phyloP scores from a whole-genome alignment of 2,888 invertebrate genomes.

The Drosophila robusta region DNA sequence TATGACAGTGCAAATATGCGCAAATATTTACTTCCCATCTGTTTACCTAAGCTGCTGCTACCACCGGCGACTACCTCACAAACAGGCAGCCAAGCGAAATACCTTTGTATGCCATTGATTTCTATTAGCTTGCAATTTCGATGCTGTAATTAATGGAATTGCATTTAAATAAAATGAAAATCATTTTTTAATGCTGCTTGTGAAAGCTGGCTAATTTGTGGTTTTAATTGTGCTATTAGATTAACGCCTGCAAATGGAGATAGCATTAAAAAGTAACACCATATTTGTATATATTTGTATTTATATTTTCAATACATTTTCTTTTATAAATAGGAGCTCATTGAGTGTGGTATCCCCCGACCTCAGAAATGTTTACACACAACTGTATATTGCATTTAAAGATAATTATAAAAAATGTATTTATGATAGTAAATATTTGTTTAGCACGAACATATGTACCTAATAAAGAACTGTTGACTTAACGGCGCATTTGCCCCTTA shows the following conservation, averaged over 20 bases:
- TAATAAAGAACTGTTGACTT: not conserved
- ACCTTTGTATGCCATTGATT: constrained; percentile 45
- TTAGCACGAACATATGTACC: not conserved
- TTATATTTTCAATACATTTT: not conserved
- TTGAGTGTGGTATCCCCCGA: not conserved
- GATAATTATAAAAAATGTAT: not conserved
- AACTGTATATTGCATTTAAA: not conserved
- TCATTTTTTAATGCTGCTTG: constrained; percentile 16
- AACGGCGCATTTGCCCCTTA: not conserved
- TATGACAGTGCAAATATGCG: constrained; percentile 46
- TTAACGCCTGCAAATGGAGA: not conserved
- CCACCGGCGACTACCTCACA: constrained; percentile 11
- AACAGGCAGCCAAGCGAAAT: constrained; percentile 16
- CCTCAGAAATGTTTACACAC: not conserved
- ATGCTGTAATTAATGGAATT: constrained; percentile 45
- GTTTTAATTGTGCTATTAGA: constrained; percentile 39
- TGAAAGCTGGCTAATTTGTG: constrained; percentile 50
- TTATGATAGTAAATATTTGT: not conserved
- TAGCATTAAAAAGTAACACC: not conserved
- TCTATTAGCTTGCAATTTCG: constrained; percentile 36
- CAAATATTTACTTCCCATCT: constrained; percentile 55
- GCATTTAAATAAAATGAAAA: constrained; percentile 50
- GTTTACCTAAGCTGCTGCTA: constrained; percentile 32
- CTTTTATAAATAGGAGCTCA: not conserved
- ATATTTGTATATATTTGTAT: not conserved